phyloP scores from a whole-genome alignment of 2,113 vertebrate genomes.

The Crotophaga sulcirostris region DNA sequence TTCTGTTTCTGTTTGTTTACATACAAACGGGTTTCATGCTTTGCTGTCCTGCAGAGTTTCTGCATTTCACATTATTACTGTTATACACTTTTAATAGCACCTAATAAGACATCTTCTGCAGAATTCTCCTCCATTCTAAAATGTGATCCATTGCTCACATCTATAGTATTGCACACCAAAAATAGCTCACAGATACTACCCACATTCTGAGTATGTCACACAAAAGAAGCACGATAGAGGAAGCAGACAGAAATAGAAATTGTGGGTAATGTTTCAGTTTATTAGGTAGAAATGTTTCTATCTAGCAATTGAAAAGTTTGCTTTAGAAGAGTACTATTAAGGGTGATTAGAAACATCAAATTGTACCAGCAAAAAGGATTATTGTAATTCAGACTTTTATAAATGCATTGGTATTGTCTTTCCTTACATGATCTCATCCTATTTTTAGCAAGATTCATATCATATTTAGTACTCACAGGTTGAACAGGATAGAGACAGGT shows the following conservation, averaged over 20 bases:
- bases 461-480: background rate
- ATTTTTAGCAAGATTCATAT: slow-evolving; percentile 1
- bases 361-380: background rate
- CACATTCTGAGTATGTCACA: background rate
- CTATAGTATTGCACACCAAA: background rate
- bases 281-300: background rate
- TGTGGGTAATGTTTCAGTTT: background rate
- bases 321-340: background rate
- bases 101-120: background rate
- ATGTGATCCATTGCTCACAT: background rate
- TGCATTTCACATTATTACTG: background rate
- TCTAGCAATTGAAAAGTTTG: background rate
- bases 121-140: background rate
- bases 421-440: background rate
- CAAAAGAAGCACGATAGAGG: background rate
- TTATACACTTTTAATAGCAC: background rate
- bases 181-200: slow-evolving; percentile 29
- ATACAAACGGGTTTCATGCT: fast-evolving
- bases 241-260: slow-evolving; percentile 30
- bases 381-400: background rate
- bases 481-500: background rate
- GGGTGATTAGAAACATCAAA: background rate
- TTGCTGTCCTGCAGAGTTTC: background rate
- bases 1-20: background rate
- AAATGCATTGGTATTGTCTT: background rate